phyloP scores from a whole-genome alignment of 2,797 vertebrate species.

The Cynopterus sphinx region DNA sequence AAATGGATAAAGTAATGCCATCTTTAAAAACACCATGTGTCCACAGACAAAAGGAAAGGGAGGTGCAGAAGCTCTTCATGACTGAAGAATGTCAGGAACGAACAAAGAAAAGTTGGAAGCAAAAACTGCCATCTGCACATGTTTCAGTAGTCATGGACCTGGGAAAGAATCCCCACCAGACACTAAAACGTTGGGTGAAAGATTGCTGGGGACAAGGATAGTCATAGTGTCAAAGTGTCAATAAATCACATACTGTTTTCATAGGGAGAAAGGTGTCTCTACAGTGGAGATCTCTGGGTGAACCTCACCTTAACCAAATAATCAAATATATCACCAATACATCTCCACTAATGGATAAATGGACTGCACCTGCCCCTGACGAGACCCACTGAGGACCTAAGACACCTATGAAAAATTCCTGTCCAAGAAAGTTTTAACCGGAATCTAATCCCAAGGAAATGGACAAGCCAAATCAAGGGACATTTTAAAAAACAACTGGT shows the following conservation, averaged over 20 bases:
- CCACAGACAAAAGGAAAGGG: neutral
- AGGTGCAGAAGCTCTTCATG: neutral
- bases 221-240: neutral
- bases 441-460: neutral
- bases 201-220: neutral
- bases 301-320: neutral
- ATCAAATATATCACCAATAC: neutral
- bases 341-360: neutral
- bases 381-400: neutral
- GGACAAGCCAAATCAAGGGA: neutral
- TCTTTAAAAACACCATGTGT: neutral
- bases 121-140: neutral
- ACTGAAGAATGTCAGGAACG: neutral
- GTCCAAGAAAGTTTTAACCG: neutral
- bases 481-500: neutral
- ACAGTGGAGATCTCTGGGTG: neutral
- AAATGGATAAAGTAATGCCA: neutral
- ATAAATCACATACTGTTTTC: neutral
- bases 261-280: neutral
- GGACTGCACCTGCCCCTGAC: neutral
- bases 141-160: neutral
- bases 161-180: neutral
- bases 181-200: neutral
- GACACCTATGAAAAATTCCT: neutral
- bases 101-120: neutral